These are phyloP conservation scores for Calidris pugnax DNA, from an alignment of 2,113 vertebrate species.

Conservation along the genomic window DNA sequence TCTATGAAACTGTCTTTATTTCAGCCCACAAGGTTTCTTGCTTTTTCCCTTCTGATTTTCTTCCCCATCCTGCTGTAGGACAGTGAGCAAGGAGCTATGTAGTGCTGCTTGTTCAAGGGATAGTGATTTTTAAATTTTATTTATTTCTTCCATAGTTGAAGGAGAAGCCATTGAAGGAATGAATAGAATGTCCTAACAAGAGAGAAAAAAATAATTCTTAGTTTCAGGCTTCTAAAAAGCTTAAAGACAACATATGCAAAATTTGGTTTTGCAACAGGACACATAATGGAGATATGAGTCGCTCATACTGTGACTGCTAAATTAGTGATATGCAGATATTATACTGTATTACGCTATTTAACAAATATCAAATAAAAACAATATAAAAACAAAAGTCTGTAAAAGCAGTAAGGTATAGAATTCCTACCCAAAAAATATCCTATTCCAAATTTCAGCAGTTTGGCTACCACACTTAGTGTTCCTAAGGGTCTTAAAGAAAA, in stretches of 20 bases:
- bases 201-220: neutral
- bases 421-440: neutral
- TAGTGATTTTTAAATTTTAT: neutral
- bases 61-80: neutral
- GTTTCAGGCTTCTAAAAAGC: neutral
- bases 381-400: neutral
- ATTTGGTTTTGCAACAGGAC: neutral
- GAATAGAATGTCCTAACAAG: neutral
- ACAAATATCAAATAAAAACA: too few relatives aligned
- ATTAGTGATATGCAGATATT: neutral
- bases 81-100: accelerated
- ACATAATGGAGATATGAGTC: neutral
- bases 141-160: neutral
- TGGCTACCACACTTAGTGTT: neutral
- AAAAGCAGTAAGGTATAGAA: neutral
- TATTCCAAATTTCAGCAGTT: neutral
- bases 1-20: neutral
- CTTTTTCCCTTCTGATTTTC: neutral
- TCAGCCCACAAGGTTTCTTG: neutral
- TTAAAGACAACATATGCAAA: neutral
- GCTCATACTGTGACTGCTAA: neutral
- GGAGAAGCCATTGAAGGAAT: neutral
- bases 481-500: neutral
- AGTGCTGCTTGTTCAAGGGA: neutral
- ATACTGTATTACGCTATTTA: neutral